Conservation (phyloP, 2,888 invertebrate species). For the Drosophila prostipennis region DNA sequence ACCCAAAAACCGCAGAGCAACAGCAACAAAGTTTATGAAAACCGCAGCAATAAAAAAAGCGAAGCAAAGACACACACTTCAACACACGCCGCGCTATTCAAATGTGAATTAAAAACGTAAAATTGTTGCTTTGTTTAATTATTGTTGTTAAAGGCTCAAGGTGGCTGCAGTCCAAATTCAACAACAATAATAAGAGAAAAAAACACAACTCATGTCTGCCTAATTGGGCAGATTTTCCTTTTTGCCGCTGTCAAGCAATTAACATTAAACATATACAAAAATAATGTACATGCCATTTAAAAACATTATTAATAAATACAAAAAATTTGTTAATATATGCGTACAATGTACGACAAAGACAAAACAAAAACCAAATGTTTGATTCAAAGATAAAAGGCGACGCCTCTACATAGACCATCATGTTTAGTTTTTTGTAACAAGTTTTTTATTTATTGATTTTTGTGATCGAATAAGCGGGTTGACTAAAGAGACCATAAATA, state of each 20-base stretch:
- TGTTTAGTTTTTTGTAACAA: constrained; percentile 13
- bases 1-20: constrained; percentile 47
- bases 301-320: constrained; percentile 39
- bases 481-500: background rate
- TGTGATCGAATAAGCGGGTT: background rate
- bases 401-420: background rate
- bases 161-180: constrained; percentile 53
- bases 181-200: constrained; percentile 34
- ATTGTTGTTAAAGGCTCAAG: constrained; percentile 59
- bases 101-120: constrained; percentile 45
- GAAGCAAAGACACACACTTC: constrained; percentile 14
- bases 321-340: constrained; percentile 6
- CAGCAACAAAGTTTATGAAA: constrained; percentile 40
- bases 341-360: constrained; percentile 6
- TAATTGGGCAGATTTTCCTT: constrained; percentile 61
- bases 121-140: constrained; percentile 55
- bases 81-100: constrained; percentile 32
- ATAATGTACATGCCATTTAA: constrained; percentile 20
- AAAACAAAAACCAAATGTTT: constrained; percentile 17
- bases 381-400: constrained; percentile 22
- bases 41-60: constrained; percentile 44
- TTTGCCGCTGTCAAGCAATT: constrained; percentile 52
- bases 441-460: constrained; percentile 22
- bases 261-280: constrained; percentile 53
- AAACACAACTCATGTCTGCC: constrained; percentile 51